Base-by-base conservation (phyloP, 2,113 vertebrate species). In the Rynchops niger region DNA sequence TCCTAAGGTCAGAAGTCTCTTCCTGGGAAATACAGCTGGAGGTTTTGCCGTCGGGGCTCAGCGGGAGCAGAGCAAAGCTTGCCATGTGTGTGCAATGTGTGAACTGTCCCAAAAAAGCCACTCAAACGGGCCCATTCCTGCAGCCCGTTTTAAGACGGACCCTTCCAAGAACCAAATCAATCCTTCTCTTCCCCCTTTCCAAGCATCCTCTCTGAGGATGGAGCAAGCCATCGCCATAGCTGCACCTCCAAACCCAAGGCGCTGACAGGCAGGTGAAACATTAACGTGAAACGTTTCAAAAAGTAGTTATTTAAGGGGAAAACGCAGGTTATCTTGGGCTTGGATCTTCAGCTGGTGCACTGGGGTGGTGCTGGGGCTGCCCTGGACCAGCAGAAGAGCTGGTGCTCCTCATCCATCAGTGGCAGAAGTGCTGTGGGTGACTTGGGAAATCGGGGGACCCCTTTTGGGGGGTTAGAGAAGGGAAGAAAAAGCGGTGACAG, bases 401-500 rank as follows among this genome's bases (percentile, higher is more conserved):
- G 45, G 17, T 65, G 58, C 56, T 82, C 0, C 0, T 34, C n/a
- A 0, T 40, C 45, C 78, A 9, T 12, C 36, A 13, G 0, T 7
- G 32, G 20, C 59, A 81, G 8, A 67, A 84, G 6, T 58, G 69
- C 66, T 34, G 15, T 17, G 30, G 58, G 11, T 62, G 85, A 12
- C 17, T 27, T 47, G 49, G 59, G 63, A 55, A 34, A 59, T 34
- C 9, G 0, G 19, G 56, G 42, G 18, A 22, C 47, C 12, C 12
- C 30, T 43, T 15, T 61, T 40, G 0, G 42, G 86, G 36, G 55
- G 36, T 36, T 34, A 6, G 38, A 52, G 61, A 42, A 77, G 81
- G 55, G 58, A 38, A 80, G 66, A 5, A 34, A 40, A 34, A 27
- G 63, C 2, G n/a, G 42, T 27, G 82, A 5, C 29, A 3, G 12